These are phyloP conservation scores for Temnothorax curvispinosus DNA, from an alignment of 1,140 invertebrate species.

Conservation along the genomic window DNA sequence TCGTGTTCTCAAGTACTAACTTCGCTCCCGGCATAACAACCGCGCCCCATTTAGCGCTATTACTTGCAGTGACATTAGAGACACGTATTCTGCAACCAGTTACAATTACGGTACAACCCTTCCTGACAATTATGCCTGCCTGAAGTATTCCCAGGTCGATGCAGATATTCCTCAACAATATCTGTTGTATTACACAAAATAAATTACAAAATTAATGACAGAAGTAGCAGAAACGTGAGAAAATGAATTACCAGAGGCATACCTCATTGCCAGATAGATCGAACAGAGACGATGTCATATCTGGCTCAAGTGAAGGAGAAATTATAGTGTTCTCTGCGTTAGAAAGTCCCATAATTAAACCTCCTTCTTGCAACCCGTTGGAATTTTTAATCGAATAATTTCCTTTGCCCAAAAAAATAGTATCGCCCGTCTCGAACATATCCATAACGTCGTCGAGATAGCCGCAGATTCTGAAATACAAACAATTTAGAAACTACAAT, in stretches of 20 bases:
- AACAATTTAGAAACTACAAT: constrained; percentile 5
- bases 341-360: constrained; percentile 83
- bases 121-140: constrained; percentile 80
- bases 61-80: constrained; percentile 71
- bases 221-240: not conserved
- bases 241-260: constrained; percentile 23
- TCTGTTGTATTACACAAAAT: constrained; percentile 63
- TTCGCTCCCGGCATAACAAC: constrained; percentile 81
- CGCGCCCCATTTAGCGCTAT: constrained; percentile 80
- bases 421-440: constrained; percentile 82
- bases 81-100: constrained; percentile 79
- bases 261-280: constrained; percentile 83
- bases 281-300: constrained; percentile 78
- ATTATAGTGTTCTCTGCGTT: constrained; percentile 73
- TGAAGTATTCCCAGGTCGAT: constrained; percentile 80
- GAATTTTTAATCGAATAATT: constrained; percentile 81
- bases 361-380: constrained; percentile 85
- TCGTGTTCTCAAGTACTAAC: constrained; percentile 77
- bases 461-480: constrained; percentile 77
- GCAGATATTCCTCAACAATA: constrained; percentile 80
- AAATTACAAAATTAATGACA: not conserved
- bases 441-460: constrained; percentile 85
- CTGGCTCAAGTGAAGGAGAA: constrained; percentile 74
- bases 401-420: constrained; percentile 84
- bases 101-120: constrained; percentile 75